Evolutionary conservation across 2,888 invertebrate genomes (phyloP), one percentile per base, ranked within the genome.

Genomic region (Aspidapion aeneum): DNA sequence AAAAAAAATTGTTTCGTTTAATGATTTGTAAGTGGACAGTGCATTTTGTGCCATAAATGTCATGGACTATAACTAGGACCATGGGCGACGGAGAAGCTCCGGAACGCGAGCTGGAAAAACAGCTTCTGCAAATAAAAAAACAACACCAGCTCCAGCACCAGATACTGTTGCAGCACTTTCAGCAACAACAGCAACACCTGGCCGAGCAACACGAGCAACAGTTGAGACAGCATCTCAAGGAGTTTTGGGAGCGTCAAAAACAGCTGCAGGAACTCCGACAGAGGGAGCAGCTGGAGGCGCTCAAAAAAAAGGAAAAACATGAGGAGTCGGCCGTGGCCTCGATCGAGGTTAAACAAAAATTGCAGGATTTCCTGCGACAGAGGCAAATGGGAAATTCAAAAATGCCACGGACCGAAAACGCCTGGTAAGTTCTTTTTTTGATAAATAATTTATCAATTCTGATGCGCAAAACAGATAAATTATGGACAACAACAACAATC

Each of bases 241-340:
- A 95, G 88, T 86, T 94, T 79, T 93, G 94, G 89, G 95, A 96
- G 81, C 92, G 95, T 81, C 91, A 93, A 82, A 91, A 92, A 77
- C 91, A 93, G 78, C 84, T 91, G 72, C 87, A 90, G 79, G 84
- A 85, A 74, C 79, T 84, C 66, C 85, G 89, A 74, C 93, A 94
- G 79, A 86, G 93, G 67, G 93, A 94, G 78, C 85, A 90, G 73
- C 85, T 93, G 70, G 94, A 95, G 75, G 90, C 91, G 70, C 85
- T 96, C 74, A 88, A 93, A 76, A 94, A 95, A 82, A 96, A 96
- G 80, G 94, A 96, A 80, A 95, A 95, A 80, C 91, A 93, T 77
- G 95, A 96, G 79, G 94, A 95, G 82, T 96, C 96, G 82, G 97
- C 97, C 62, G 91, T 96, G 75, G 97, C 98, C 69, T 97, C 96